Evolutionary conservation across 2,888 invertebrate species (phyloP), one percentile per base, ranked within the genome.

Genomic region (Heliconius aoede): DNA sequence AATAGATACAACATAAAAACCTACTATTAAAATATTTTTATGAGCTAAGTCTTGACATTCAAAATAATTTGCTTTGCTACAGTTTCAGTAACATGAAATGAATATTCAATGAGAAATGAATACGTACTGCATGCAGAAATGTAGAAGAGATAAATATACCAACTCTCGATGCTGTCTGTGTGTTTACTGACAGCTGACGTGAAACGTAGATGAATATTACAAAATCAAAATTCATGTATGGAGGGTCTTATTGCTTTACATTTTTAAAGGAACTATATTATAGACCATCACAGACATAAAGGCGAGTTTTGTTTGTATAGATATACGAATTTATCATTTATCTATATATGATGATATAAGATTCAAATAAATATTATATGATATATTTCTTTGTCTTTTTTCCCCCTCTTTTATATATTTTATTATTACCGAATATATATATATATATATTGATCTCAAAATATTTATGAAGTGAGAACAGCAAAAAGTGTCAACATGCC

Each of bases 41-140:
- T 8, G 32, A 69, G 30, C 15, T 8, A 55, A 51, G 51, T 51
- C 30, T 55, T 55, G 55, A n/a, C 28, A 32, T 69, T 69, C 32
- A 15, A 69, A 62, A 40, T 4, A 61, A 46, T 61, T 74, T 60
- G 28, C 61, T 74, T 30, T 9, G 30, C 21, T 46, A 46, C 30
- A 30, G 46, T 40, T 65, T 72, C 64, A 60, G 67, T 60, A 51
- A 65, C n/a, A 60, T 46, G 26, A 9, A 68, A 61, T 73, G 60
- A 76, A 76, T 73, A 61, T 68, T 26, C 68, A 76, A 73, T 61
- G 51, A 61, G 46, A 58, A n/a, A n/a, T n/a, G n/a, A n/a, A 55
- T 62, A 28, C 55, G 51, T 61, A 51, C 36, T 55, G 62, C 32
- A 61, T 26, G 36, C 62, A 51, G 32, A 61, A 21, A 67, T 55